These are phyloP conservation scores for Nanorana parkeri DNA, from an alignment of 2,113 vertebrate genomes.

Conservation along the genomic window DNA sequence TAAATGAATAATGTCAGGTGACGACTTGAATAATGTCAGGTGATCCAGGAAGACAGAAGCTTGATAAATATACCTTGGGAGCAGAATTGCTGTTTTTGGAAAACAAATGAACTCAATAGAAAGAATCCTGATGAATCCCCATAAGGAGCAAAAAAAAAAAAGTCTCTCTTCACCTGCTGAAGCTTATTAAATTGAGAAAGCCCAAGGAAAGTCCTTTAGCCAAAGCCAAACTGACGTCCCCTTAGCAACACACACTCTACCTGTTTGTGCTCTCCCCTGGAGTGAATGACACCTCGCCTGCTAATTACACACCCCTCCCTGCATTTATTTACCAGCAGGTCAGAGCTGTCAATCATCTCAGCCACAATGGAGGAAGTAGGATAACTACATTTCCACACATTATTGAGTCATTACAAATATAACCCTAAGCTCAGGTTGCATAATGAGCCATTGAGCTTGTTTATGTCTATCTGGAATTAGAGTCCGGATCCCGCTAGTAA, in stretches of 20 bases:
- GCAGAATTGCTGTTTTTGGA: not conserved
- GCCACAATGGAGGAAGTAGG: slow-evolving; percentile 11
- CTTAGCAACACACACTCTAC: slow-evolving; percentile 54
- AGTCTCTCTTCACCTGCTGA: slow-evolving; percentile 24
- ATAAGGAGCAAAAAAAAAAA: not conserved
- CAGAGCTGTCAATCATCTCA: slow-evolving; percentile 15
- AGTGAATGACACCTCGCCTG: slow-evolving; percentile 24
- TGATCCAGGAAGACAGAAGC: no score
- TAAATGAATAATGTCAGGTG: no score
- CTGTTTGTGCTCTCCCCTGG: slow-evolving; percentile 50
- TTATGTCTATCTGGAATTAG: not conserved
- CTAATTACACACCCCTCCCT: slow-evolving; percentile 47
- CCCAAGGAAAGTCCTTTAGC: slow-evolving; percentile 6
- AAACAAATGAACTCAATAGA: not conserved
- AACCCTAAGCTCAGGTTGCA: not conserved
- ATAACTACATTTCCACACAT: slow-evolving; percentile 5
- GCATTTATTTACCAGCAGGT: slow-evolving; percentile 2
- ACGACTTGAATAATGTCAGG: no score
- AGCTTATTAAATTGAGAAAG: not conserved
- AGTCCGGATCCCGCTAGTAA: not conserved
- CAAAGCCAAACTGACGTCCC: slow-evolving; percentile 32
- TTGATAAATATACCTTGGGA: not conserved
- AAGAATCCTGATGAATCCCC: not conserved
- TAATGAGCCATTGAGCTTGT: not conserved
- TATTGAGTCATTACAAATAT: not conserved